Percentiles rank a stretch among this genome's conserved stretches.
Evolutionary conservation across 2,888 invertebrate genomes (phyloP).

Genomic region (Drosophila prostipennis): DNA sequence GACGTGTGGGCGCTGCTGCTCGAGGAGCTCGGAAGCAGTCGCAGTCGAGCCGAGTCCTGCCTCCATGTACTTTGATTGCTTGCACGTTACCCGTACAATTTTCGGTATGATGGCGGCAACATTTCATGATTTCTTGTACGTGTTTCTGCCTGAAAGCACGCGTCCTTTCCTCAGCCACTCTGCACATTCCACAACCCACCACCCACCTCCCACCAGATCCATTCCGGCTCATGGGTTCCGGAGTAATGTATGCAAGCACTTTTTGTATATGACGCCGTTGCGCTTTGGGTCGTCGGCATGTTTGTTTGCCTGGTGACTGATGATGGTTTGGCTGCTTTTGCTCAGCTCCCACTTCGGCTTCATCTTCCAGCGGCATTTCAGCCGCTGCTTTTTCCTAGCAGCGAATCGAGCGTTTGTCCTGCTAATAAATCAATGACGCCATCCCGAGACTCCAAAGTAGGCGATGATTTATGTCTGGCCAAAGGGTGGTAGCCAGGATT

Average conservation of each 20-base stretch:
- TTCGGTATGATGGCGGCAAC: constrained; percentile 79
- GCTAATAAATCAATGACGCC: constrained; percentile 61
- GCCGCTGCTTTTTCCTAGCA: constrained; percentile 5
- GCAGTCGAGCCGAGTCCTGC: constrained; percentile 15
- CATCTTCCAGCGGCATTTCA: neutral
- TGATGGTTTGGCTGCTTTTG: constrained; percentile 60
- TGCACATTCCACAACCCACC: neutral
- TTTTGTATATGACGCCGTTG: constrained; percentile 33
- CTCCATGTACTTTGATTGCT: constrained; percentile 75
- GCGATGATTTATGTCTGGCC: constrained; percentile 50
- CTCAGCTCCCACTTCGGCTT: constrained; percentile 10
- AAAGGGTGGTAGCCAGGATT: constrained; percentile 17
- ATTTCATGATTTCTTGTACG: constrained; percentile 81
- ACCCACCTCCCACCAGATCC: neutral
- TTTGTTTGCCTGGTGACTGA: constrained; percentile 69
- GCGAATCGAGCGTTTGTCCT: constrained; percentile 11
- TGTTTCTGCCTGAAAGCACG: constrained; percentile 68
- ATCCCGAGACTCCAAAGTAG: constrained; percentile 34
- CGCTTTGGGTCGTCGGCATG: constrained; percentile 27
- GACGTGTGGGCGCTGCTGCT: constrained; percentile 52
- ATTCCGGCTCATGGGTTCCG: constrained; percentile 42
- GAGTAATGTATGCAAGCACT: constrained; percentile 59
- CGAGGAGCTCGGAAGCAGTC: neutral
- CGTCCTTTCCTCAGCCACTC: constrained; percentile 25
- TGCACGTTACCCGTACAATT: constrained; percentile 78